A percentile compares a stretch with the other conserved stretches of the same genome.
These are phyloP conservation scores for Gallinago nigripennis DNA, from an alignment of 2,797 vertebrate species.

Conservation along the genomic window DNA sequence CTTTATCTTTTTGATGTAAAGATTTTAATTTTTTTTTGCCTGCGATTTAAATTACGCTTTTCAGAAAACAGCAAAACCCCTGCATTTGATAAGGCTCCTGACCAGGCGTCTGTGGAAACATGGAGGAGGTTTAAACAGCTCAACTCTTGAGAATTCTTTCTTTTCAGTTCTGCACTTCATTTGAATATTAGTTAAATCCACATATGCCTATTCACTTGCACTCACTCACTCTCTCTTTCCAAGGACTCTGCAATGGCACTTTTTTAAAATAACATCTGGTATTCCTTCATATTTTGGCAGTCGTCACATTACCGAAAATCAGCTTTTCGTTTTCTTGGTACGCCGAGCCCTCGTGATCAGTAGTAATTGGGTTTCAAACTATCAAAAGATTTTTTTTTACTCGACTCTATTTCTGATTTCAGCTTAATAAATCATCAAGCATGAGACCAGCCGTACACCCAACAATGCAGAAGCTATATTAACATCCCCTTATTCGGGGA, in stretches of 20 bases:
- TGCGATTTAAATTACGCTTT: background rate
- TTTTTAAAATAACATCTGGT: slow-evolving; percentile 69
- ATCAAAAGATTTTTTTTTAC: slow-evolving; percentile 12
- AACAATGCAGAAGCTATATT: slow-evolving; percentile 36
- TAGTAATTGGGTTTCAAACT: slow-evolving; percentile 55
- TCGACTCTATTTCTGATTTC: background rate
- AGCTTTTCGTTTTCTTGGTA: slow-evolving; percentile 51
- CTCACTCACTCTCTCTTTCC: slow-evolving; percentile 14
- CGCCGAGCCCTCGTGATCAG: background rate
- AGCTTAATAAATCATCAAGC: slow-evolving; percentile 19
- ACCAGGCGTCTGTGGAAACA: background rate
- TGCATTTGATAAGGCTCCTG: slow-evolving; percentile 6
- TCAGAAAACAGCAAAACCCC: slow-evolving; percentile 1
- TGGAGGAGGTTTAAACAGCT: background rate
- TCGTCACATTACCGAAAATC: slow-evolving; percentile 48
- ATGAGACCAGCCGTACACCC: background rate
- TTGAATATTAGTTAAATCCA: slow-evolving; percentile 56
- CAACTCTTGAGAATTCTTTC: slow-evolving; percentile 20
- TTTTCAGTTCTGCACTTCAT: slow-evolving; percentile 27
- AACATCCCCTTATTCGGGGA: slow-evolving; percentile 6
- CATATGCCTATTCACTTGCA: slow-evolving; percentile 4
- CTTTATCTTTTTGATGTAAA: background rate
- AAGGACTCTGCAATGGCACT: slow-evolving; percentile 41
- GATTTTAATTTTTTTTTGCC: background rate
- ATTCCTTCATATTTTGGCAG: slow-evolving; percentile 67